phyloP scores from a whole-genome alignment of 2,888 invertebrate genomes.

The Erebia palarica region DNA sequence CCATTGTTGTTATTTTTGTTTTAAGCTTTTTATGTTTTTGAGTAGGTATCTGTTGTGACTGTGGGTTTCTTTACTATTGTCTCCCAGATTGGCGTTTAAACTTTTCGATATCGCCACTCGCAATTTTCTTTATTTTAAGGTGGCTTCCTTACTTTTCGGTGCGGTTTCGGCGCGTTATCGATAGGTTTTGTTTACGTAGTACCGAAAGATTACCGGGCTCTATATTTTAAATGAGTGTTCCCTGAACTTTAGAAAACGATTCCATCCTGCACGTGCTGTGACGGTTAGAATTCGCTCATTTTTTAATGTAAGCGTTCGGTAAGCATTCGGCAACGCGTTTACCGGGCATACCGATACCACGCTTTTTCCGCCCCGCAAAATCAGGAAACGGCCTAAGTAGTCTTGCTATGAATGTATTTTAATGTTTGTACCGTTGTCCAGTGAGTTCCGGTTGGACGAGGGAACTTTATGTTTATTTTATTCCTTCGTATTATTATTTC shows the following conservation, averaged over 20 bases:
- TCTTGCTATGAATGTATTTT: constrained; percentile 62
- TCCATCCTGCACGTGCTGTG: neutral
- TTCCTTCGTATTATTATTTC: constrained; percentile 29
- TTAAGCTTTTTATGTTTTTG: constrained; percentile 70
- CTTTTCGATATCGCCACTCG: constrained; percentile 51
- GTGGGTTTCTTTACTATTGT: constrained; percentile 60
- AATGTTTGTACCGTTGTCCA: constrained; percentile 57
- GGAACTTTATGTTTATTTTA: constrained; percentile 48
- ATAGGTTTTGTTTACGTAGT: neutral
- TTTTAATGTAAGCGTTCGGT: neutral
- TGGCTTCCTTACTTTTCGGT: neutral
- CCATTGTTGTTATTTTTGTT: constrained; percentile 62
- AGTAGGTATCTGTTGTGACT: constrained; percentile 67
- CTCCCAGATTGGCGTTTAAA: constrained; percentile 51
- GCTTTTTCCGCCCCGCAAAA: neutral
- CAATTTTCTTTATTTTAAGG: constrained; percentile 53
- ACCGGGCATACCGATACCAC: neutral
- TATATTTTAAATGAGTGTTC: neutral
- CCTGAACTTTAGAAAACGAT: no score
- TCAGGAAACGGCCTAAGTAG: constrained; percentile 44
- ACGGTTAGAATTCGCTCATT: neutral
- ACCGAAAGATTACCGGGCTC: neutral
- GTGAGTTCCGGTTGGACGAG: constrained; percentile 57
- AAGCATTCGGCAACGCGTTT: neutral
- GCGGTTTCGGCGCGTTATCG: neutral